Conservation (phyloP, 2,113 vertebrate species). For the Gorsachius goisagi region DNA sequence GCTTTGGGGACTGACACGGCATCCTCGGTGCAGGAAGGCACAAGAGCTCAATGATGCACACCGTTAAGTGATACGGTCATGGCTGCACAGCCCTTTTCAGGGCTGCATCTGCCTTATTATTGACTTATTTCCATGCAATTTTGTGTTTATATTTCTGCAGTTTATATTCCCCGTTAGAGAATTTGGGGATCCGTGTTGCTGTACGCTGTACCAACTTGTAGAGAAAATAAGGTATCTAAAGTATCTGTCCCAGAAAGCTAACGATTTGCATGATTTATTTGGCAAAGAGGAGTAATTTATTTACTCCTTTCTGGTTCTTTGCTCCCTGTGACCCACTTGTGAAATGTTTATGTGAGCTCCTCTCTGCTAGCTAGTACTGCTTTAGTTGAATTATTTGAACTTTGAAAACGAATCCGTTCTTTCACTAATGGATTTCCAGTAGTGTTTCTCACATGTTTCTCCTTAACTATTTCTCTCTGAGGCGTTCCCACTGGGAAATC, state of each 20-base stretch:
- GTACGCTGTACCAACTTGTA: background rate
- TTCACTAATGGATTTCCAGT: slow-evolving; percentile 10
- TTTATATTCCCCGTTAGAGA: background rate
- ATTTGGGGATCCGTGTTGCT: background rate
- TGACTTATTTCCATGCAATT: background rate
- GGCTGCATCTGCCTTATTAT: background rate
- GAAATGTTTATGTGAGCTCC: background rate
- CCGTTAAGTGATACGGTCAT: background rate
- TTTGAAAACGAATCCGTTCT: slow-evolving; percentile 4
- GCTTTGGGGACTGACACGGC: background rate
- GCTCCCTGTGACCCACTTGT: background rate
- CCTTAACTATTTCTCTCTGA: background rate
- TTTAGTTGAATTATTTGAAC: background rate
- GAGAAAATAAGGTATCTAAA: background rate
- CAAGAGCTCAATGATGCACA: fast-evolving
- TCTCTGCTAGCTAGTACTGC: background rate
- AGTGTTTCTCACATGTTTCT: background rate
- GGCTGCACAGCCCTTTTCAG: background rate
- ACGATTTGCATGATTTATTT: background rate
- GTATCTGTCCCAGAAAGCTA: background rate
- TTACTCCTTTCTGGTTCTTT: slow-evolving; percentile 18
- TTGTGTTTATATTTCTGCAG: background rate
- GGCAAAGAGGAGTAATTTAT: background rate
- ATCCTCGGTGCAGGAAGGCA: background rate
- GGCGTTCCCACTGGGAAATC: background rate